Evolutionary conservation across 2,797 vertebrate species (phyloP).

Genomic region (Sphenodon punctatus): DNA sequence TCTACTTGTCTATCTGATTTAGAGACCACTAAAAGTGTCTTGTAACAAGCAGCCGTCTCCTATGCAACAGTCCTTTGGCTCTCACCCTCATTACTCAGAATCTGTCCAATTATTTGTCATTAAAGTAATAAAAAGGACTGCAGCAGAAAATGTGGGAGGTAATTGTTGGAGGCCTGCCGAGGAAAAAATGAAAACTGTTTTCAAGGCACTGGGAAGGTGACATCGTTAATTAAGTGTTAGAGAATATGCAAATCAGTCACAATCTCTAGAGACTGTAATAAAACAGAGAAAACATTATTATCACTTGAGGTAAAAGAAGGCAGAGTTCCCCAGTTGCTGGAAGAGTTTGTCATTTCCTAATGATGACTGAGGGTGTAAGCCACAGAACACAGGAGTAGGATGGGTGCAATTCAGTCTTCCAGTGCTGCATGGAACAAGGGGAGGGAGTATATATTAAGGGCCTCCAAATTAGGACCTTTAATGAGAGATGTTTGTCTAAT

Average conservation of each 20-base stretch:
- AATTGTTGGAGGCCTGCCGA: slow-evolving; percentile 79
- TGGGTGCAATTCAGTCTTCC: background rate
- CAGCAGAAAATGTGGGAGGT: slow-evolving; percentile 81
- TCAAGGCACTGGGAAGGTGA: slow-evolving; percentile 80
- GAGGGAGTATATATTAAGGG: background rate
- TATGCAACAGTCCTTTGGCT: slow-evolving; percentile 80
- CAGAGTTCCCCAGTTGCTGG: slow-evolving; percentile 47
- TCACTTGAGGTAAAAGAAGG: slow-evolving; percentile 63
- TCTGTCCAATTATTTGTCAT: slow-evolving; percentile 88
- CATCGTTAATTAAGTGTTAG: slow-evolving; percentile 83
- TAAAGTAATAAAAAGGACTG: slow-evolving; percentile 85
- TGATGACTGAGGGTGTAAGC: background rate
- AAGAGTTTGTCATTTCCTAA: slow-evolving; percentile 51
- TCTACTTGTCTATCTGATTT: slow-evolving; percentile 87
- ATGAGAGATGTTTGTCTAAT: slow-evolving; percentile 43
- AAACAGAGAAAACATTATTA: slow-evolving; percentile 80
- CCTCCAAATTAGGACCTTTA: slow-evolving; percentile 38
- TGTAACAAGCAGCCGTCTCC: slow-evolving; percentile 81
- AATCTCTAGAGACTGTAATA: slow-evolving; percentile 76
- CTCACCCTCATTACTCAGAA: slow-evolving; percentile 86
- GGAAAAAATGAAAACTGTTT: slow-evolving; percentile 78
- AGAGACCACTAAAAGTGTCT: slow-evolving; percentile 85
- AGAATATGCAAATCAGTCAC: slow-evolving; percentile 80
- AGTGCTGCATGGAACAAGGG: slow-evolving; percentile 13
- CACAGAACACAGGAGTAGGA: slow-evolving; percentile 30